Evolutionary conservation across 2,113 vertebrate species (phyloP).

Genomic region (Pseudopodoces humilis): DNA sequence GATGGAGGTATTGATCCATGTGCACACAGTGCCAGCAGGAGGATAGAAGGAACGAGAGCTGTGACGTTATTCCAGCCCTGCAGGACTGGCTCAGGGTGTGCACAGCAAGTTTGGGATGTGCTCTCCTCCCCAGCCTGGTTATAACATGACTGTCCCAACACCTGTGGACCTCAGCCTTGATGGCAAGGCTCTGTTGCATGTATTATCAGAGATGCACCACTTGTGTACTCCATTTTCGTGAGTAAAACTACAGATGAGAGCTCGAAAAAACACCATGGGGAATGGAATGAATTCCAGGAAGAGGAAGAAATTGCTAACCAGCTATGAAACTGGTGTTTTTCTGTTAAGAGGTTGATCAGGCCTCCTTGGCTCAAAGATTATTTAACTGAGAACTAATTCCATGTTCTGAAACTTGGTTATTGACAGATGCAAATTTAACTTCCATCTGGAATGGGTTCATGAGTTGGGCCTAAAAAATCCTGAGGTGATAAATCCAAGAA

Average conservation of each 20-base stretch:
- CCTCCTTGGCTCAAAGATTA: not conserved
- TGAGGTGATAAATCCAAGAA: not conserved
- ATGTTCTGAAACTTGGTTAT: not conserved
- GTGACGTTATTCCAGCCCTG: accelerated
- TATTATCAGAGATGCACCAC: accelerated
- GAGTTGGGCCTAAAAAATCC: not conserved
- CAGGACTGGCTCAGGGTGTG: not conserved
- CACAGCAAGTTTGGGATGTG: accelerated
- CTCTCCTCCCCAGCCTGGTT: not conserved
- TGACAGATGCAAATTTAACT: not conserved
- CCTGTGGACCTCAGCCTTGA: not conserved
- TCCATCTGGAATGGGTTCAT: not conserved
- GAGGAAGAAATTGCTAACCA: not conserved
- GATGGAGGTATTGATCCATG: not conserved
- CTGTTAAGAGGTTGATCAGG: not conserved
- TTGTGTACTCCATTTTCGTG: not conserved
- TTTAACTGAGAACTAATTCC: not conserved
- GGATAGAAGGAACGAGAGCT: accelerated
- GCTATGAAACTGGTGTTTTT: not conserved
- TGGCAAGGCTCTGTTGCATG: not conserved
- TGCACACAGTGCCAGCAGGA: not conserved
- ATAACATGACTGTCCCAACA: accelerated
- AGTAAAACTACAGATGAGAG: not conserved
- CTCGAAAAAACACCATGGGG: not conserved
- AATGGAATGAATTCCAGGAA: not conserved